Evolutionary conservation across 2,888 invertebrate species (phyloP).

Genomic region (Euzetes globulus): DNA sequence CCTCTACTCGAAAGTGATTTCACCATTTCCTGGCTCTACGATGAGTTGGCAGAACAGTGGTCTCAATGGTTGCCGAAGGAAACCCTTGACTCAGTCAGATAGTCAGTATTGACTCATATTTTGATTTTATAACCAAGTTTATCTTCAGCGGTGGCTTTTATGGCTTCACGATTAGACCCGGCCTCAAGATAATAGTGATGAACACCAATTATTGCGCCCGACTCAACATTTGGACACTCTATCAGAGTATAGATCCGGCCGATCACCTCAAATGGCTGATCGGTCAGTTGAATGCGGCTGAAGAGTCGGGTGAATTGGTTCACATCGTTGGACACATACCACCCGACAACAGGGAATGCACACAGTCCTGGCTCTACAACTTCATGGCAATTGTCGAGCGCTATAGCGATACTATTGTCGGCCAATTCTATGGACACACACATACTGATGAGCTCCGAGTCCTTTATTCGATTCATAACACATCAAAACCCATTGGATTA

Average conservation of each 20-base stretch:
- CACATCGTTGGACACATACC: conserved; percentile 77
- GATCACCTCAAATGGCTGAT: conserved; percentile 73
- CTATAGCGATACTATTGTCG: conserved; percentile 64
- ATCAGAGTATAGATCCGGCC: conserved; percentile 55
- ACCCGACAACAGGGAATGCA: conserved; percentile 60
- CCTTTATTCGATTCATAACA: conserved; percentile 57
- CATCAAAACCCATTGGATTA: conserved; percentile 55
- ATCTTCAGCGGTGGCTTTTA: conserved; percentile 64
- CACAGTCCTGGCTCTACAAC: conserved; percentile 62
- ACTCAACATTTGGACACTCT: conserved; percentile 53
- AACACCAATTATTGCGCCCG: conserved; percentile 72
- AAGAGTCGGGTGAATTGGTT: conserved; percentile 63
- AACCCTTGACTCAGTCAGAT: conserved; percentile 55
- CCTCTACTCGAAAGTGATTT: conserved; percentile 46
- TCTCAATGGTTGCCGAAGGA: conserved; percentile 59
- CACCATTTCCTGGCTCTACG: conserved; percentile 58
- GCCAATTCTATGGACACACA: conserved; percentile 79
- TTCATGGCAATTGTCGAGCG: conserved; percentile 80
- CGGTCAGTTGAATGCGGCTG: conserved; percentile 62
- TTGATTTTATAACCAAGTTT: background rate
- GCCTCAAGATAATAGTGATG: conserved; percentile 64
- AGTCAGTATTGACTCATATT: conserved; percentile 16
- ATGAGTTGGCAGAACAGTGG: conserved; percentile 64
- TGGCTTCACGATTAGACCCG: conserved; percentile 58
- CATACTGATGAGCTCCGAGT: conserved; percentile 88